These are phyloP conservation scores for Peucedramus taeniatus DNA, from an alignment of 2,113 vertebrate species.

Conservation along the genomic window DNA sequence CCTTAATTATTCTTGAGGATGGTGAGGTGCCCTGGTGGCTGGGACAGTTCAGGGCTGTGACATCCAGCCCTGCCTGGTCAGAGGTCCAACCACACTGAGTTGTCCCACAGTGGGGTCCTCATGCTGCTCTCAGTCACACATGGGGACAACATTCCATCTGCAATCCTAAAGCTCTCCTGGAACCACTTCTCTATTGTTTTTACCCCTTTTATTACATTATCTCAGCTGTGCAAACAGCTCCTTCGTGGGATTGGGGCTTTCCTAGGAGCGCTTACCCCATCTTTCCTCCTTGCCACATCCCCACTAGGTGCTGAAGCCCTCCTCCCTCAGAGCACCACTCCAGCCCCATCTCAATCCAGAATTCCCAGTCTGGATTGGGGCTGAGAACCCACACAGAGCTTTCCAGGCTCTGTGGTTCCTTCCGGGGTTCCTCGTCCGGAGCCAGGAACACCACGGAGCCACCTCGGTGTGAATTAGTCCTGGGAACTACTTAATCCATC, in stretches of 20 bases:
- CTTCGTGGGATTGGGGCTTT: not conserved
- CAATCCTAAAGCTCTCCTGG: not conserved
- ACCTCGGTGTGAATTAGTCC: conserved; percentile 74
- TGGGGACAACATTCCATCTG: not conserved
- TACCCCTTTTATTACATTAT: not conserved
- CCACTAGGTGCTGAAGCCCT: rapidly evolving
- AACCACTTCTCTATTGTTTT: not conserved
- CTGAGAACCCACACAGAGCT: not conserved
- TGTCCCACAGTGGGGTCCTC: rapidly evolving
- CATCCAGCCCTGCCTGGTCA: not conserved
- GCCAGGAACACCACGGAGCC: conserved; percentile 1
- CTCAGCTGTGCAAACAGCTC: not conserved
- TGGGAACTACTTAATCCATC: conserved; percentile 83
- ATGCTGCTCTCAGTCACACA: rapidly evolving
- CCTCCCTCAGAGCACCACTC: rapidly evolving
- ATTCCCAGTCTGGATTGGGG: not conserved
- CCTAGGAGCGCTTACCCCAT: not conserved
- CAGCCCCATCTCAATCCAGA: rapidly evolving
- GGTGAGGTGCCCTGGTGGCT: not conserved
- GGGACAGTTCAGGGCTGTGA: not conserved
- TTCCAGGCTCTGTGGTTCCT: not conserved
- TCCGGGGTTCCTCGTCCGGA: not conserved
- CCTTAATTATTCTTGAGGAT: rapidly evolving
- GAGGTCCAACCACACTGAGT: rapidly evolving
- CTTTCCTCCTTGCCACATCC: not conserved